These are phyloP conservation scores for Adelphocoris suturalis DNA, from an alignment of 2,888 invertebrate species.

Conservation along the genomic window DNA sequence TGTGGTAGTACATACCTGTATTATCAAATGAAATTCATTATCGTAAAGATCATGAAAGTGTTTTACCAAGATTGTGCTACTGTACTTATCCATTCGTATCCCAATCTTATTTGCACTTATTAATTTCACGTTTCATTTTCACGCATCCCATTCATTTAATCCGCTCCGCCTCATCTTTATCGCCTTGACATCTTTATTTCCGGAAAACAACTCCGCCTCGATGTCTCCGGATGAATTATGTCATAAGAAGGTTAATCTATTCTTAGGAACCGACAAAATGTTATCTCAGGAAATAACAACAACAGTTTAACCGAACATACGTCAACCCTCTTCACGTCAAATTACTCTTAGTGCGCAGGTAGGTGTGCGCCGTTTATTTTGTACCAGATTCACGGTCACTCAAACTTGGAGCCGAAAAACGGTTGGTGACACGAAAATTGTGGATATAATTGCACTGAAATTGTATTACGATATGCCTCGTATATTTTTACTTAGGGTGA, in stretches of 20 bases:
- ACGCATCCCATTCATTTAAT: too few relatives aligned
- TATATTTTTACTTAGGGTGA: too few relatives aligned
- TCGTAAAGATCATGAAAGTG: too few relatives aligned
- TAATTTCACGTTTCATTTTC: too few relatives aligned
- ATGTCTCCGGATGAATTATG: background rate
- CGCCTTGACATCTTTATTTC: background rate
- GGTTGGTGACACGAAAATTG: background rate
- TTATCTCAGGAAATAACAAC: background rate
- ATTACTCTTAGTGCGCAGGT: slow-evolving; percentile 17
- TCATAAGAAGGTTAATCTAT: slow-evolving; percentile 22
- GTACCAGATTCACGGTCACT: background rate
- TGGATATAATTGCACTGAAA: background rate
- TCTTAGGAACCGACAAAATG: background rate
- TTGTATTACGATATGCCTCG: background rate
- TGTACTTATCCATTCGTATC: too few relatives aligned
- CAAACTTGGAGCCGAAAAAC: background rate
- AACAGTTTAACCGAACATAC: slow-evolving; percentile 20
- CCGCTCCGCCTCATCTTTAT: too few relatives aligned
- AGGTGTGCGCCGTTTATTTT: background rate
- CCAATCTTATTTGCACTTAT: too few relatives aligned
- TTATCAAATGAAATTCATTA: too few relatives aligned
- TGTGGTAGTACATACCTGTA: too few relatives aligned
- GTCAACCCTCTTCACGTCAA: background rate
- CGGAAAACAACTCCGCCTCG: background rate
- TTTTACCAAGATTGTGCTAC: too few relatives aligned